phyloP scores from a whole-genome alignment of 1,140 invertebrate genomes.

The Bombus vancouverensis region DNA sequence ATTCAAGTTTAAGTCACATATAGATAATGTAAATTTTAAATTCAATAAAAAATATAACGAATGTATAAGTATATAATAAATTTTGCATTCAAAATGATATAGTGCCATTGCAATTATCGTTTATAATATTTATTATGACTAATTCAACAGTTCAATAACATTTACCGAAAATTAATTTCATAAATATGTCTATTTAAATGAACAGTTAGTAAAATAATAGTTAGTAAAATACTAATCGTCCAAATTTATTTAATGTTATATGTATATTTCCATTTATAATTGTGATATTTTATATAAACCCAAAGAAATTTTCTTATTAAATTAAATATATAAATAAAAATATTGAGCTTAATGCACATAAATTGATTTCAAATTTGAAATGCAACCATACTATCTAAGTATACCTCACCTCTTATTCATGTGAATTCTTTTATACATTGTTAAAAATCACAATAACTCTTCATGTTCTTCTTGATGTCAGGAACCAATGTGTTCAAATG shows the following conservation, averaged over 20 bases:
- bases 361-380: slow-evolving; percentile 18
- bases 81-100: slow-evolving; percentile 16
- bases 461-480: background rate
- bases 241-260: slow-evolving; percentile 19
- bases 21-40: background rate
- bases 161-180: slow-evolving; percentile 34
- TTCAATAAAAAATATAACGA: background rate
- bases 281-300: background rate
- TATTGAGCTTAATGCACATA: slow-evolving; percentile 20
- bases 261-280: background rate
- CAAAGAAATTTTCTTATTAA: background rate
- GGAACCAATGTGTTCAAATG: slow-evolving; percentile 14
- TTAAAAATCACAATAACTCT: slow-evolving; percentile 38
- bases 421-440: slow-evolving; percentile 15
- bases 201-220: slow-evolving; percentile 19
- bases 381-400: background rate
- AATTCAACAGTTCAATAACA: slow-evolving; percentile 35
- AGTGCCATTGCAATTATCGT: slow-evolving; percentile 24
- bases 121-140: slow-evolving; percentile 32
- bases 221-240: slow-evolving; percentile 20
- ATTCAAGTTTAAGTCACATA: slow-evolving; percentile 10
- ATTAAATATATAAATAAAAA: slow-evolving; percentile 13
- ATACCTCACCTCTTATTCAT: background rate
- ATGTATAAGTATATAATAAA: slow-evolving; percentile 3
- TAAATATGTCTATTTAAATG: slow-evolving; percentile 15